Conservation (phyloP, 2,113 vertebrate species). For the Sigmodon hispidus region DNA sequence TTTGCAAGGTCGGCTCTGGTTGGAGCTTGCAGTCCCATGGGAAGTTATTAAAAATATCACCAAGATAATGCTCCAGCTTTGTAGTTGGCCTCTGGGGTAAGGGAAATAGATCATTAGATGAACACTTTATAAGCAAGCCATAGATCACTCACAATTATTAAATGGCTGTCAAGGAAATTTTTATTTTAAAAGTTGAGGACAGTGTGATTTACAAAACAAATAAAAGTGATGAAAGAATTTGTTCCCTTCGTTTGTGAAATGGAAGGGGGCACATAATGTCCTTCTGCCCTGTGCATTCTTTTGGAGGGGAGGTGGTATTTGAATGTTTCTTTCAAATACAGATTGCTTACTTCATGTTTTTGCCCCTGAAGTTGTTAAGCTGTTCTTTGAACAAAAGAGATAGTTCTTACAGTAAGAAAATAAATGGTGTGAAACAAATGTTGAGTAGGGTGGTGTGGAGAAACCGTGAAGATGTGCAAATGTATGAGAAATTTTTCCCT, state of each 20-base stretch:
- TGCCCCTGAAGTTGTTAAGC: conserved; percentile 58
- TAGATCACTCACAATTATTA: conserved; percentile 89
- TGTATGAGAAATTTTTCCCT: not conserved
- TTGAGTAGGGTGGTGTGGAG: not conserved
- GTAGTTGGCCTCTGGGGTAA: conserved; percentile 87
- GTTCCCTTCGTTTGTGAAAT: conserved; percentile 82
- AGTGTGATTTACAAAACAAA: conserved; percentile 85
- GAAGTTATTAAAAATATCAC: conserved; percentile 93
- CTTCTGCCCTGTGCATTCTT: conserved; percentile 62
- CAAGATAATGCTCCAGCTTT: conserved; percentile 88
- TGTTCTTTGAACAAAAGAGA: conserved; percentile 22
- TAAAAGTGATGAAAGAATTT: conserved; percentile 83
- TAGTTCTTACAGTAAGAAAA: not conserved
- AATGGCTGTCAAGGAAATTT: conserved; percentile 87
- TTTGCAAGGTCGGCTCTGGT: conserved; percentile 85
- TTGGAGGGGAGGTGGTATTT: conserved; percentile 78
- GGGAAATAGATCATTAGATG: conserved; percentile 89
- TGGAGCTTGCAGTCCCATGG: conserved; percentile 88
- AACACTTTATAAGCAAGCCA: conserved; percentile 87
- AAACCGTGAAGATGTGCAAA: not conserved
- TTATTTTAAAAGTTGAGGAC: conserved; percentile 86
- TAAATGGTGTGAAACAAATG: not conserved
- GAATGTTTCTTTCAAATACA: conserved; percentile 69
- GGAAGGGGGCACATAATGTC: conserved; percentile 79
- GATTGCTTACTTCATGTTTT: conserved; percentile 70